Base-by-base conservation (phyloP, 2,113 vertebrate species). In the Poeciliopsis occidentalis region DNA sequence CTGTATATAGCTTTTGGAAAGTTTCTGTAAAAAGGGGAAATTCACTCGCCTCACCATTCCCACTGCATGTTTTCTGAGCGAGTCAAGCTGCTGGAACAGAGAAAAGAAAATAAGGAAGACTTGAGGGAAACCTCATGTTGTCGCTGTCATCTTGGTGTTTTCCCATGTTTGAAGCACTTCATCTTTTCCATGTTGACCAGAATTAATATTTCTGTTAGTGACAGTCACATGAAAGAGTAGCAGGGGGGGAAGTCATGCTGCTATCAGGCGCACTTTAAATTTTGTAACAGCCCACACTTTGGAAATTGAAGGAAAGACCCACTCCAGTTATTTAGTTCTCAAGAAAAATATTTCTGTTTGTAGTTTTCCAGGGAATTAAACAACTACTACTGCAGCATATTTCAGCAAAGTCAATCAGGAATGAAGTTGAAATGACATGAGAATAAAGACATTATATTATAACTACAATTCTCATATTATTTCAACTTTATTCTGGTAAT, bases 301-400 rank as follows among this genome's bases (percentile, higher is more conserved):
- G 61, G 44, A 19, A 47, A 47, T 47, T 47, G 7, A 47, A 19
- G 5, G 19, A 63, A 73, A 26, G 67, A 13, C 6, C 15, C 24
- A 37, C 19, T 4, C 8, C 13, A 34, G 54, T 24, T 19, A 71
- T 77, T 68, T 47, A 1, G n/a, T 70, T 75, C 78, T 37, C 34
- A 37, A 37, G 34, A 37, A 37, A 37, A 37, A 32, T 60, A 6
- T 37, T 60, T 30, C 29, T 8, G 24, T 30, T 80, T 60, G 66
- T 85, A 75, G 76, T 74, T 57, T n/a, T 17, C 73, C 67, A 78
- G 68, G 82, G 73, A 87, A 85, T 64, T 57, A 68, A 72, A 67
- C 44, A 26, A 3, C 6, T n/a, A 3, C 74, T 67, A 11, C 34
- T 37, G 34, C 2, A 2, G 34, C 34, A 10, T 34, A 34, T 34